phyloP scores from a whole-genome alignment of 35 echinoderm and acorn worm genomes.

The Ptychodera flava region DNA sequence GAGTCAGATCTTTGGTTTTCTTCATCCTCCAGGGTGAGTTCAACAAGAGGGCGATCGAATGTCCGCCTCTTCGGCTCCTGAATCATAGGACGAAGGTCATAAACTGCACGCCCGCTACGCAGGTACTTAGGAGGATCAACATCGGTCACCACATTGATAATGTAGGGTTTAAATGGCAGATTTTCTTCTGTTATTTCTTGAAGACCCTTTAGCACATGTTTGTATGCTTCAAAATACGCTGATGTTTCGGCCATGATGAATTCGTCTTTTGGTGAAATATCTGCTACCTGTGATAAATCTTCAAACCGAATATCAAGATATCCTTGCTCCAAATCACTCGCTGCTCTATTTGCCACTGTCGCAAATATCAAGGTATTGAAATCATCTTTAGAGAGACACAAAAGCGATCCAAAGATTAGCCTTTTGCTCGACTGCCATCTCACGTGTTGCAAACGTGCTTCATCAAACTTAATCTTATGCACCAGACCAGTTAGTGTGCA shows the following conservation, averaged over 20 bases:
- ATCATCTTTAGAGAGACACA: slow-evolving; percentile 39
- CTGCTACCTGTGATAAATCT: neutral
- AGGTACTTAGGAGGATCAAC: slow-evolving; percentile 17
- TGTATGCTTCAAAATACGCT: slow-evolving; percentile 68
- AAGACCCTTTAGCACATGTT: slow-evolving; percentile 43
- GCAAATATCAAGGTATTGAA: slow-evolving; percentile 40
- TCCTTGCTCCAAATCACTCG: neutral
- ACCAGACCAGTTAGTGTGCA: neutral
- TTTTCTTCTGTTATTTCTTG: slow-evolving; percentile 19
- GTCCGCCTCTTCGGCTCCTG: neutral
- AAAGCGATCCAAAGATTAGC: slow-evolving; percentile 47
- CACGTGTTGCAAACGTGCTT: slow-evolving; percentile 18
- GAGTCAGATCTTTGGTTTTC: neutral
- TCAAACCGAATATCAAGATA: neutral
- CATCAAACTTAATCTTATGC: slow-evolving; percentile 33
- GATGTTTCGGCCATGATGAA: slow-evolving; percentile 61
- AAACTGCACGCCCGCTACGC: slow-evolving; percentile 1
- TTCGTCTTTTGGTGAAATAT: neutral
- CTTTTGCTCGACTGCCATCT: slow-evolving; percentile 45
- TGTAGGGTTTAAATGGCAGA: slow-evolving; percentile 42
- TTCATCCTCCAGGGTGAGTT: neutral
- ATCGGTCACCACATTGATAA: slow-evolving; percentile 16
- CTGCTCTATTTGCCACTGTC: slow-evolving; percentile 19
- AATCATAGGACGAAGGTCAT: slow-evolving; percentile 37
- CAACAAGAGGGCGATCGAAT: neutral